Base-by-base conservation (phyloP, 2,797 vertebrate species). In the Ctenopoma multispine region DNA sequence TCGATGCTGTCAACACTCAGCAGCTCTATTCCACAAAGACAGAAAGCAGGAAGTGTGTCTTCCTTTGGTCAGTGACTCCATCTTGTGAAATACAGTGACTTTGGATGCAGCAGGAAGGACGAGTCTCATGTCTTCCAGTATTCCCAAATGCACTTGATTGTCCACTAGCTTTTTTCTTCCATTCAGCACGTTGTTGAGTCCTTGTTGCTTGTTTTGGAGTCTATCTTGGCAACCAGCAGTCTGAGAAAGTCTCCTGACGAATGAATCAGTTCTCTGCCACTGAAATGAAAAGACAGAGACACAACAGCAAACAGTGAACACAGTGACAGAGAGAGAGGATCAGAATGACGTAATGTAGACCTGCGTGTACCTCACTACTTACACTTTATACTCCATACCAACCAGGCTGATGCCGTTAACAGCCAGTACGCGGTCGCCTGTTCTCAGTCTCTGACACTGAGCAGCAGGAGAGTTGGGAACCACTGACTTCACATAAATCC, bases 321-420 rank as follows among this genome's bases (percentile, higher is more conserved):
- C 1, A 21, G 40, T 2, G 13, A 43, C 31, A 18, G 2, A 2
- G 1, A 17, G 34, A n/a, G 11, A 11, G 21, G 29, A 11, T 11
- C 13, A 36, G 5, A 17, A 12, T 31, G 5, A 27, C 5, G 15
- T 41, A 50, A 27, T 1, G 14, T 1, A 1, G 4, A 12, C 10
- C 17, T 56, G n/a, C 5, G 20, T 23, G 4, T 40, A 1, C 21
- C 10, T 13, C 5, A 24, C 27, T 27, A 85, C 93, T 90, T 36
- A 95, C 95, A 34, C 63, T 70, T 70, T 88, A 12, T 95, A 95
- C 6, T 95, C 94, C 92, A 94, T 84, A 1, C 94, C 94, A 0
- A 94, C 93, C 62, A 95, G 87, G 60, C 92, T 95, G 80, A 91
- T n/a, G 58, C 94, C 95, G 34, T 95, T 95, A 1, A 95, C 94